Conservation (phyloP, 1,140 invertebrate species). For the Zelostemma sp. region DNA sequence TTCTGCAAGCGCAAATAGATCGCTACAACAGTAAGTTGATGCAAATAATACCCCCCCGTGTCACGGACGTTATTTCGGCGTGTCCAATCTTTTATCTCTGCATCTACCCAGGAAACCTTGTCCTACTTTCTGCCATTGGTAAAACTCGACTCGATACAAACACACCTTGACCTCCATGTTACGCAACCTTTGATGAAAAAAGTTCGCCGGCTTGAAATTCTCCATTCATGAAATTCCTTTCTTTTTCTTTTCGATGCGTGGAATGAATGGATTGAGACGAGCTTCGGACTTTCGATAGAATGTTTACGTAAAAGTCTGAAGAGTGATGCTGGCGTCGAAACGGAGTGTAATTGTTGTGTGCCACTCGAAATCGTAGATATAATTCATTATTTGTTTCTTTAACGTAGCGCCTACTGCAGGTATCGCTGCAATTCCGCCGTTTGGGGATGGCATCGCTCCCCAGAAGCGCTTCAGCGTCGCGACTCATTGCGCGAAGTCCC, state of each 20-base stretch:
- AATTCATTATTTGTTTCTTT: slow-evolving; percentile 48
- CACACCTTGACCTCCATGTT: slow-evolving; percentile 29
- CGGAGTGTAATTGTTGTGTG: slow-evolving; percentile 22
- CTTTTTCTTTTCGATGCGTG: too few relatives aligned
- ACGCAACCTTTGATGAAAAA: slow-evolving; percentile 20
- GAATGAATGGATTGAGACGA: too few relatives aligned
- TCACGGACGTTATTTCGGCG: slow-evolving; percentile 23
- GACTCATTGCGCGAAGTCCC: slow-evolving; percentile 56
- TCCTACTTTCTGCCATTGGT: slow-evolving; percentile 22
- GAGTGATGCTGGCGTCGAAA: slow-evolving; percentile 24
- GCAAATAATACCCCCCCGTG: slow-evolving; percentile 1
- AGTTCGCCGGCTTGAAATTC: neutral
- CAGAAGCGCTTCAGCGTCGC: slow-evolving; percentile 54
- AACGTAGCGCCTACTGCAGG: slow-evolving; percentile 52
- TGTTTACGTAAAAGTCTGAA: too few relatives aligned
- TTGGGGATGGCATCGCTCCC: slow-evolving; percentile 36
- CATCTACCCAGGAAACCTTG: slow-evolving; percentile 35
- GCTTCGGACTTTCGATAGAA: too few relatives aligned
- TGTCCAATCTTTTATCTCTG: slow-evolving; percentile 31
- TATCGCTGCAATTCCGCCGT: slow-evolving; percentile 48
- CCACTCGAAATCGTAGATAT: slow-evolving; percentile 30
- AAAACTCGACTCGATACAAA: slow-evolving; percentile 29
- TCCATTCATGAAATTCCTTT: too few relatives aligned
- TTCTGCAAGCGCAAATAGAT: slow-evolving; percentile 85
- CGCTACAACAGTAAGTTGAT: slow-evolving; percentile 66